Evolutionary conservation across 2,888 invertebrate species (phyloP), one percentile per base, ranked within the genome.

Genomic region (Terebella lapidaria): DNA sequence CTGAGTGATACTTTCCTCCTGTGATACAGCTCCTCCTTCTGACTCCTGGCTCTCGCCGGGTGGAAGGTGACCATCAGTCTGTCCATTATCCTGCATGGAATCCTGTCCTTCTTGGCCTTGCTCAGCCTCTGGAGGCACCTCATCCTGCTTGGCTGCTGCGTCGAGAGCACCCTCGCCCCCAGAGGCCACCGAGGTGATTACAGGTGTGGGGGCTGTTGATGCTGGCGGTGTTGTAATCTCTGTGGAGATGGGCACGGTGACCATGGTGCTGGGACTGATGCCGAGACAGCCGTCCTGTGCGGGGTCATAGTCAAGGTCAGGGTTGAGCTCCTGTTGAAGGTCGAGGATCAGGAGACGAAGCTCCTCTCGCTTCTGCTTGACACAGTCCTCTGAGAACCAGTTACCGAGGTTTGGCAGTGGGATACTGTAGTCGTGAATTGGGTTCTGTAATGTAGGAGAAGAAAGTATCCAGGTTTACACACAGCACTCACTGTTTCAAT

Each of bases 381-480:
- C 91, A 2, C 87, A 84, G 62, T 91, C 87, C 74, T 89, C 88
- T 65, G 89, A 87, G 78, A 95, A 95, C 95, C 94, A 95, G 74
- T 87, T 86, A 57, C 86, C 84, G 63, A 94, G 81, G 64, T 88
- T 87, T 77, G 88, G 89, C 70, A 94, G 91, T 27, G 94, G 94
- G 68, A 91, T 82, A 56, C 86, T 82, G 74, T 90, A 94, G 80
- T 92, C 90, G 68, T 85, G 84, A 58, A 94, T 87, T 0, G 94
- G 93, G 74, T 87, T 87, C 90, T 91, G 82, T 61, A 85, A 47
- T 10, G 24, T 5, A 49, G 22, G 5, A 49, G n/a, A 49, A n/a
- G 22, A 49, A n/a, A n/a, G 22, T 20, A 10, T 20, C 5, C 49
- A 49, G 49, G 49, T 49, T 49, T 20, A 22, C 10, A 10, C n/a